Conservation (phyloP, 2,888 invertebrate genomes). For the Trachelus stipa region DNA sequence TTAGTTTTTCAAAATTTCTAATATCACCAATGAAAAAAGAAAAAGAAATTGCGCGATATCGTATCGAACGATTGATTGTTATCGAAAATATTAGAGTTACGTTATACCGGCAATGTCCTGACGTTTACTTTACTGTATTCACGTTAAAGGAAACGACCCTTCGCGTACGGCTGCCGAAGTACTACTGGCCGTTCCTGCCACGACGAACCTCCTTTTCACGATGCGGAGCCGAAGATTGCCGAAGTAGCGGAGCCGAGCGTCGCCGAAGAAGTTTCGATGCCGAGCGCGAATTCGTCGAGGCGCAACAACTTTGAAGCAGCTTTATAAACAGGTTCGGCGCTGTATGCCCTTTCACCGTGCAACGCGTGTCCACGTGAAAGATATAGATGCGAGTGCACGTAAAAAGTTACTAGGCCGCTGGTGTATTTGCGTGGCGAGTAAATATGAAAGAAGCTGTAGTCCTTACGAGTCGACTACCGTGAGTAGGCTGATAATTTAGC, state of each 20-base stretch:
- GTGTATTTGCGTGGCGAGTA: not conserved
- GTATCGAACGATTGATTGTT: not conserved
- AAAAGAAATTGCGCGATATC: not conserved
- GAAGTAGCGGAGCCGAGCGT: not conserved
- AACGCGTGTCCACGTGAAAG: not conserved
- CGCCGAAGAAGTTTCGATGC: not conserved
- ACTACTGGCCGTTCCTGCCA: not conserved
- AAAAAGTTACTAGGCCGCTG: not conserved
- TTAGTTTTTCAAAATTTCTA: not conserved
- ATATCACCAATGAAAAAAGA: not conserved
- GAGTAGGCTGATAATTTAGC: not conserved
- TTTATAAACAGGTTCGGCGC: not conserved
- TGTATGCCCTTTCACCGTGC: not conserved
- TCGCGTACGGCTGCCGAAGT: not conserved
- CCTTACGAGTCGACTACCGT: not conserved
- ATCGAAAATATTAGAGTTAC: not conserved
- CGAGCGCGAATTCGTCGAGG: not conserved
- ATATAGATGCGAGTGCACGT: not conserved
- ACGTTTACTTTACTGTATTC: not conserved
- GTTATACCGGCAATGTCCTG: not conserved
- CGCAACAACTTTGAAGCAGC: not conserved
- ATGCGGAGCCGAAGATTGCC: not conserved
- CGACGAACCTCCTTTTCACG: not conserved
- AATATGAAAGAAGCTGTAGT: not conserved
- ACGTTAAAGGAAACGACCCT: not conserved